Conservation (phyloP, 2,797 vertebrate species). For the Uromys caudimaculatus region DNA sequence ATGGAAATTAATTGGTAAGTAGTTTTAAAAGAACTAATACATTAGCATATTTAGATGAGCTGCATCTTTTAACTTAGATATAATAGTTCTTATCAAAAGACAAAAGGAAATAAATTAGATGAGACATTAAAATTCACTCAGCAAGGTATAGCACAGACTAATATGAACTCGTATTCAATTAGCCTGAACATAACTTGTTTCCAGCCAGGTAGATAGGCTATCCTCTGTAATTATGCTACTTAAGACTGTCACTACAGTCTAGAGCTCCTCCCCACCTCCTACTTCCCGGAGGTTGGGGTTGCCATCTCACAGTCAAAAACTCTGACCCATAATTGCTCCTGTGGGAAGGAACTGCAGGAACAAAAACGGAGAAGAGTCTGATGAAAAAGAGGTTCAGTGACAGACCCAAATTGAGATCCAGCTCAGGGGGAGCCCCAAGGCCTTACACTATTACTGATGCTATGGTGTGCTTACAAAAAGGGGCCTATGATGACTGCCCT, state of each 20-base stretch:
- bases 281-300: no score
- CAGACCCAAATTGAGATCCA: no score
- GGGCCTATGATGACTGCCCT: no score
- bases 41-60: not conserved
- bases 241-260: not conserved
- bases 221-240: not conserved
- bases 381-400: no score
- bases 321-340: no score
- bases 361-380: no score
- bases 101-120: not conserved
- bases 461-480: no score
- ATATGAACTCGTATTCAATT: not conserved
- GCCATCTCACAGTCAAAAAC: no score
- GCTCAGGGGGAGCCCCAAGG: no score
- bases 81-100: not conserved
- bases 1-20: constrained; percentile 8
- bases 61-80: not conserved
- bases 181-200: not conserved
- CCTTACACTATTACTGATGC: no score
- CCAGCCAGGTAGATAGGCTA: not conserved
- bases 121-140: not conserved
- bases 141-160: not conserved
- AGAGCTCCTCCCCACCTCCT: no score
- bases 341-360: no score
- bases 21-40: not conserved